Percentiles rank a stretch among this genome's conserved stretches.
These are phyloP conservation scores for Chascanopsetta lugubris DNA, from an alignment of 2,113 vertebrate species.

Conservation along the genomic window DNA sequence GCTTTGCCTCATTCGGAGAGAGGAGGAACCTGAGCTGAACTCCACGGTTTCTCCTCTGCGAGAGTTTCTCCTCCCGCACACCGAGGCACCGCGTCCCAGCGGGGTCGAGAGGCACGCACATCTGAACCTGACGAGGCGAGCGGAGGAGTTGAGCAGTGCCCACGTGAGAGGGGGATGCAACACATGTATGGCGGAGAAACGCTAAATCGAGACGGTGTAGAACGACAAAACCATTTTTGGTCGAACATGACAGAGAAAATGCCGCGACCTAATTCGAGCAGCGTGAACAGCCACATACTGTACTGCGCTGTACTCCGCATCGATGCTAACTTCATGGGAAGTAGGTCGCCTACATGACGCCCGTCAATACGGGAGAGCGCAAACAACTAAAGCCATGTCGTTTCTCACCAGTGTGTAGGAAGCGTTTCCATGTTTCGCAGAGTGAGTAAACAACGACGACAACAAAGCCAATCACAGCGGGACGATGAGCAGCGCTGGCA, in stretches of 20 bases:
- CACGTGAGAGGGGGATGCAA: too few relatives aligned
- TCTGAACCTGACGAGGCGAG: conserved; percentile 30
- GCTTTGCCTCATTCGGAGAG: conserved; percentile 31
- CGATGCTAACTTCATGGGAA: conserved; percentile 14
- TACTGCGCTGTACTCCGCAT: neutral
- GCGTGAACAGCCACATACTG: conserved; percentile 26
- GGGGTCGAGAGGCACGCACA: conserved; percentile 12
- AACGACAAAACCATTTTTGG: conserved; percentile 23
- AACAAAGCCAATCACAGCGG: too few relatives aligned
- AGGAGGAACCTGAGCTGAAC: conserved; percentile 52
- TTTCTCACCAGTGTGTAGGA: too few relatives aligned
- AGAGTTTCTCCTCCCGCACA: conserved; percentile 20
- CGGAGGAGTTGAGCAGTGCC: conserved; percentile 17
- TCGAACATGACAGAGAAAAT: conserved; percentile 42
- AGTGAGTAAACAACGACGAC: too few relatives aligned
- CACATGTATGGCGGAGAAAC: too few relatives aligned
- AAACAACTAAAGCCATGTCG: conserved; percentile 42
- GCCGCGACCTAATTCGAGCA: conserved; percentile 29
- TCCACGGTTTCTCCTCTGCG: conserved; percentile 13
- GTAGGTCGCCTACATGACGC: conserved; percentile 43
- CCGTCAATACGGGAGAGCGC: conserved; percentile 30
- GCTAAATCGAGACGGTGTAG: neutral
- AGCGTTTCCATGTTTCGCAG: too few relatives aligned
- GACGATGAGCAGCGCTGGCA: neutral
- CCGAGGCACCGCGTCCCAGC: conserved; percentile 18